phyloP scores from a whole-genome alignment of 2,113 vertebrate genomes.

The Phalacrocorax pelagicus region DNA sequence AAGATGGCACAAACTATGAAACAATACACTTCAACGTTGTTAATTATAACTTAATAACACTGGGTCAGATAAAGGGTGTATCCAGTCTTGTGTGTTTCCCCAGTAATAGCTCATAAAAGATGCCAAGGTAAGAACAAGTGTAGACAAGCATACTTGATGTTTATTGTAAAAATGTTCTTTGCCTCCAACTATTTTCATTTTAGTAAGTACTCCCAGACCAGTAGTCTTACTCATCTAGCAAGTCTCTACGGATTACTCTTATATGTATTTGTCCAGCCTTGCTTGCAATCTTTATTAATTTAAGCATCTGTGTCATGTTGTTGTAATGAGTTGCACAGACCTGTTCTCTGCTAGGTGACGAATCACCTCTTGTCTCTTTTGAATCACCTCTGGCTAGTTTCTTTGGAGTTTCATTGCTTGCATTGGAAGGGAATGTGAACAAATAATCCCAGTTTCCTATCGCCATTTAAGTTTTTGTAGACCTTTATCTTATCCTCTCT shows the following conservation, averaged over 20 bases:
- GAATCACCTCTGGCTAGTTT: neutral
- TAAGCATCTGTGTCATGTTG: neutral
- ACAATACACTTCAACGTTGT: neutral
- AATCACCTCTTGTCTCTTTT: rapidly evolving
- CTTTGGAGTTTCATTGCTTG: neutral
- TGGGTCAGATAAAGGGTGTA: neutral
- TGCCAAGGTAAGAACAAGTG: neutral
- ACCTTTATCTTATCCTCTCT: neutral
- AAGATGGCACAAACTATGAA: neutral
- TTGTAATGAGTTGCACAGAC: neutral
- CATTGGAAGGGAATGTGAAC: neutral
- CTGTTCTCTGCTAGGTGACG: neutral
- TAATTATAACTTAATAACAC: neutral
- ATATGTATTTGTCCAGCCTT: neutral
- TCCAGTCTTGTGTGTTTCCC: neutral
- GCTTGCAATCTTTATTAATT: neutral
- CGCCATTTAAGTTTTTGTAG: neutral
- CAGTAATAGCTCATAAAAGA: neutral
- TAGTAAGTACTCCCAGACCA: neutral
- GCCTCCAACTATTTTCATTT: neutral
- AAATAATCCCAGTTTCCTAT: neutral
- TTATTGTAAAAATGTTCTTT: neutral
- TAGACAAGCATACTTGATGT: neutral
- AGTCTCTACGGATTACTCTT: neutral
- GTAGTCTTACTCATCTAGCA: neutral